Conservation (phyloP, 1,140 invertebrate genomes). For the Halictus rubicundus region DNA sequence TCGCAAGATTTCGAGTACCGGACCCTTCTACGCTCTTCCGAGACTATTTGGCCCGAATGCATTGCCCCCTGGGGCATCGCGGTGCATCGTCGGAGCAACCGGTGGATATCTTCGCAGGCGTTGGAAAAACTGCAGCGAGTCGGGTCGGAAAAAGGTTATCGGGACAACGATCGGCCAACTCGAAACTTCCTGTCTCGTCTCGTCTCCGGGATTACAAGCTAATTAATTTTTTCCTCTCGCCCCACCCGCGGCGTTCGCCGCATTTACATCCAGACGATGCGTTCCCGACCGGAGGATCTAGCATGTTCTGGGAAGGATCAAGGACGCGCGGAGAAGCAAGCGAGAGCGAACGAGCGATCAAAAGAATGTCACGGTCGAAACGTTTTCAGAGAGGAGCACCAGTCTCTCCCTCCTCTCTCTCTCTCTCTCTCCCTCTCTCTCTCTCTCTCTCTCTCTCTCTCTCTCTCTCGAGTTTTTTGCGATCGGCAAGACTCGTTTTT, state of each 20-base stretch:
- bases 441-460: not conserved
- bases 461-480: slow-evolving; percentile 1
- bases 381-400: slow-evolving; percentile 18
- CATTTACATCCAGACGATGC: slow-evolving; percentile 16
- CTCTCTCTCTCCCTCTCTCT: not conserved
- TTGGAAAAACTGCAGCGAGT: not conserved
- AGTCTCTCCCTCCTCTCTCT: too few relatives aligned
- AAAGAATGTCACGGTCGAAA: slow-evolving; percentile 53
- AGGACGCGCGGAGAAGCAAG: slow-evolving; percentile 35
- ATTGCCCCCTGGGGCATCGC: too few relatives aligned
- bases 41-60: too few relatives aligned
- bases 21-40: too few relatives aligned
- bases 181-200: slow-evolving; percentile 14
- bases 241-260: too few relatives aligned
- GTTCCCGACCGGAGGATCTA: slow-evolving; percentile 29
- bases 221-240: slow-evolving; percentile 2
- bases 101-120: too few relatives aligned
- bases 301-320: slow-evolving; percentile 59
- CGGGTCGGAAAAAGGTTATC: not conserved
- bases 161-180: slow-evolving; percentile 16
- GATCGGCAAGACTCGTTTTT: slow-evolving; percentile 28
- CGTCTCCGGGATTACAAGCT: too few relatives aligned
- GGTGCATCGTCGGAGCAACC: too few relatives aligned
- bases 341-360: slow-evolving; percentile 28
- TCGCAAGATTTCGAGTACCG: too few relatives aligned